Conservation (phyloP, 2,113 vertebrate species). For the Xyrauchen texanus region DNA sequence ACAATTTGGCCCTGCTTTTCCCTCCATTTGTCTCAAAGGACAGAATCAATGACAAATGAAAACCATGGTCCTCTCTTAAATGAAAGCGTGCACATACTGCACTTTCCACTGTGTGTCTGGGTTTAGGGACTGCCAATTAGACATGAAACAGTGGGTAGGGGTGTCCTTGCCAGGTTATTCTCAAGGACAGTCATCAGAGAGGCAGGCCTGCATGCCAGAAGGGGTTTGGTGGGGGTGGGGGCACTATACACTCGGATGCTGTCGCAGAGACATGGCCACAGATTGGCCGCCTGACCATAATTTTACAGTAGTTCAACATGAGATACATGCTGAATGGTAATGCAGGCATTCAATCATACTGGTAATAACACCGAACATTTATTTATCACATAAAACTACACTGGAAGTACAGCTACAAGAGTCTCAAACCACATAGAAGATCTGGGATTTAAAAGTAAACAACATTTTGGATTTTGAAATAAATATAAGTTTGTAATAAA, state of each 20-base stretch:
- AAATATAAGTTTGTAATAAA: no score
- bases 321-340: no score
- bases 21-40: constrained; percentile 52
- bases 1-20: constrained; percentile 4
- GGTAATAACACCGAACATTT: no score
- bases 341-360: no score
- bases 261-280: neutral
- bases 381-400: no score
- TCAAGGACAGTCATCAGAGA: constrained; percentile 63
- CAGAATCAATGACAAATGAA: constrained; percentile 55
- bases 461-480: no score
- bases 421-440: no score
- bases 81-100: constrained; percentile 66
- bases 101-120: constrained; percentile 55
- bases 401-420: no score
- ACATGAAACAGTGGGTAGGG: constrained; percentile 58
- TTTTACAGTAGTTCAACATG: no score
- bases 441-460: no score
- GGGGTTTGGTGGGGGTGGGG: neutral
- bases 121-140: constrained; percentile 63
- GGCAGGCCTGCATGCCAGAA: constrained; percentile 4
- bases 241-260: neutral
- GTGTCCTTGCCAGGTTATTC: constrained; percentile 58
- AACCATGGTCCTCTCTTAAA: constrained; percentile 36
- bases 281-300: no score